Conservation (phyloP, 2,888 invertebrate genomes). For the Thereva nobilitata region DNA sequence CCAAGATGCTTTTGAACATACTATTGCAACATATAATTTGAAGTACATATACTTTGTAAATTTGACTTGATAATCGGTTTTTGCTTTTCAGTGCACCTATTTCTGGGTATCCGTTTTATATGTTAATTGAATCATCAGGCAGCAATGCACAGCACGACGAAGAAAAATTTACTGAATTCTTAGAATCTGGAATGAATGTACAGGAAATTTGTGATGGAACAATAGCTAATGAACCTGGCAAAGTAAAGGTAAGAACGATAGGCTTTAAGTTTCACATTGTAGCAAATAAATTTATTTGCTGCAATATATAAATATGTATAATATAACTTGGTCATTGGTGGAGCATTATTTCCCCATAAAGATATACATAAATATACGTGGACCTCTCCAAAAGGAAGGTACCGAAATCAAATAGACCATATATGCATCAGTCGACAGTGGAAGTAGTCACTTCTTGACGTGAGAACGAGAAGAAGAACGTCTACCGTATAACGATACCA, state of each 20-base stretch:
- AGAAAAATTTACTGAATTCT: slow-evolving; percentile 80
- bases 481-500: no score
- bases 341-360: no score
- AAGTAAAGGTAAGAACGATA: slow-evolving; percentile 67
- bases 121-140: slow-evolving; percentile 86
- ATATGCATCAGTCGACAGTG: no score
- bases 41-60: slow-evolving; percentile 50
- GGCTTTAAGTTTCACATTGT: neutral
- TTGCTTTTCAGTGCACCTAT: slow-evolving; percentile 60
- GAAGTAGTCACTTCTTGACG: no score
- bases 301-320: no score
- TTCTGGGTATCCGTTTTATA: slow-evolving; percentile 75
- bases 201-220: slow-evolving; percentile 82
- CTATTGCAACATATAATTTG: slow-evolving; percentile 64
- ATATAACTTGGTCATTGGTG: no score
- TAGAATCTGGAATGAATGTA: slow-evolving; percentile 72
- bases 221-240: slow-evolving; percentile 79
- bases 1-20: slow-evolving; percentile 69
- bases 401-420: no score
- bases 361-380: no score
- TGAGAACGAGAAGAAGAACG: no score
- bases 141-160: slow-evolving; percentile 83
- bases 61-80: slow-evolving; percentile 50
- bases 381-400: no score
- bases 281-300: no score